These are phyloP conservation scores for Sebastes kiyomatsui DNA, from an alignment of 2,797 vertebrate genomes.

Conservation along the genomic window DNA sequence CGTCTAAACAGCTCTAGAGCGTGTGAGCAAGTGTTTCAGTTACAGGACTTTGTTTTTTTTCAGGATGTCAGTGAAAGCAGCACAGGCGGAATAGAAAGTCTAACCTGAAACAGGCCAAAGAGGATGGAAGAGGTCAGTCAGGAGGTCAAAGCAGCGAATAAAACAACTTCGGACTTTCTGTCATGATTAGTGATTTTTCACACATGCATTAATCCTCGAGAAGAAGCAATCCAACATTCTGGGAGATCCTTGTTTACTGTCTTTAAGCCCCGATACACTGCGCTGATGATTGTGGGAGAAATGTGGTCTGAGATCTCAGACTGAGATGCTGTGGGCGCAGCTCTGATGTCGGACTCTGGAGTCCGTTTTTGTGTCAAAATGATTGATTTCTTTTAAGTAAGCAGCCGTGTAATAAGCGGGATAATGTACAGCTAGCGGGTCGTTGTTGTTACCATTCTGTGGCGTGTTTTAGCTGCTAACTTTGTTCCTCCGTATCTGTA, in stretches of 20 bases:
- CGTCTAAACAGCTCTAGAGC: conserved; percentile 89
- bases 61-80: conserved; percentile 97
- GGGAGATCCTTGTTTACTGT: background rate
- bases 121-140: conserved; percentile 86
- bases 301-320: no score
- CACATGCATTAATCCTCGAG: conserved; percentile 13
- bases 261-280: background rate
- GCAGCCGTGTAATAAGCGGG: no score
- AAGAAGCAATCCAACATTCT: background rate
- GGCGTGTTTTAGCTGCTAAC: no score
- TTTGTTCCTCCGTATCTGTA: no score
- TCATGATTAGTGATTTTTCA: conserved; percentile 25
- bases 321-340: no score
- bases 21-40: conserved; percentile 92
- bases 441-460: no score
- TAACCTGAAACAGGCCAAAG: conserved; percentile 98
- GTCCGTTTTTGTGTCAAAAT: no score
- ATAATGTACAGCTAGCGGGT: no score
- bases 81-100: conserved; percentile 93
- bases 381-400: no score
- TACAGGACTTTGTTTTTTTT: conserved; percentile 86
- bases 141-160: conserved; percentile 36
- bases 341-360: no score
- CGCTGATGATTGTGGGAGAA: background rate
- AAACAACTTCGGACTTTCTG: background rate